Evolutionary conservation across 2,888 invertebrate genomes (phyloP), one percentile per base, ranked within the genome.

Genomic region (Erebia aethiops): DNA sequence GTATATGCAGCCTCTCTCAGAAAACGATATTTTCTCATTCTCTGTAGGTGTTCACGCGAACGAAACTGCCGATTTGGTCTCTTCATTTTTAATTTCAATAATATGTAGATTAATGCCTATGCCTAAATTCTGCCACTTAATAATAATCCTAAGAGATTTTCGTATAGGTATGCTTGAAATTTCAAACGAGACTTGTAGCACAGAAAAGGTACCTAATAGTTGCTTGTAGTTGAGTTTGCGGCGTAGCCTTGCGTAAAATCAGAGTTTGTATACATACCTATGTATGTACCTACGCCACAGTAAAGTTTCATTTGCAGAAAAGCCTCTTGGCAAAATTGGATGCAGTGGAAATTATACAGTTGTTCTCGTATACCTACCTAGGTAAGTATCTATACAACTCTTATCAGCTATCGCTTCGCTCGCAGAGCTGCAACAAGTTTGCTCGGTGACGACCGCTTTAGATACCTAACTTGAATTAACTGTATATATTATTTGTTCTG

Each of bases 281-380:
- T 3, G 26, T 26, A 57, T 35, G 7, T 35, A 35, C 35, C 35
- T 35, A 35, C 14, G 26, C 14, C 26, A 35, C 26, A n/a, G 57
- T 58, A 21, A 58, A 8, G 57, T 58, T 58, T 58, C 57, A 58
- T 58, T 58, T 35, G 35, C 35, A 35, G 14, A 58, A 58, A 35
- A n/a, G 57, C 57, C 35, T 58, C 16, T 54, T 54, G 54, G 18
- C 54, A 3, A 54, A 54, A 54, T 54, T 58, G 57, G 57, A 58
- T 58, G 57, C 26, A 58, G n/a, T 35, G n/a, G 13, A 35, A 57
- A 26, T 57, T 26, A 13, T 26, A 14, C 57, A 14, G 57, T 26
- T 21, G 57, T 56, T 18, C 10, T 56, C 18, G 18, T 26, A 57
- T 56, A 21, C 10, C 13, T n/a, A 14, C 5, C 51, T 51, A n/a